phyloP scores from a whole-genome alignment of 2,113 vertebrate genomes.

The Pagrus major region DNA sequence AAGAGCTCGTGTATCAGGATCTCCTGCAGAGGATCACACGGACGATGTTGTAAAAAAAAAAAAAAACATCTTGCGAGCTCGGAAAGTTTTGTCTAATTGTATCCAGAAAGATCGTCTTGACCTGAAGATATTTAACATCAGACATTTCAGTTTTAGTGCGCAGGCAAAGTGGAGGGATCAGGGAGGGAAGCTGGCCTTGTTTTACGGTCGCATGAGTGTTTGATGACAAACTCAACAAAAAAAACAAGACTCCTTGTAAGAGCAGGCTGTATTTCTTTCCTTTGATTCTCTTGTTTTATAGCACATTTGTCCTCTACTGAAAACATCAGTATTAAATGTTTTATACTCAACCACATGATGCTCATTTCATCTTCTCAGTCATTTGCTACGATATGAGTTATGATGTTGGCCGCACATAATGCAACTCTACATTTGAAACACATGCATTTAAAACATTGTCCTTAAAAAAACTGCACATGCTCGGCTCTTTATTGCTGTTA shows the following conservation, averaged over 20 bases:
- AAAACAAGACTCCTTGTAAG: slow-evolving; percentile 30
- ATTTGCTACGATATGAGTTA: not conserved
- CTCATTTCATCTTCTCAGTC: not conserved
- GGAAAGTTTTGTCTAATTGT: slow-evolving; percentile 43
- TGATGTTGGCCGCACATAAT: not conserved
- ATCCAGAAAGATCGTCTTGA: slow-evolving; percentile 35
- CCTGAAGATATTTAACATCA: slow-evolving; percentile 10
- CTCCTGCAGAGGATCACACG: slow-evolving; percentile 45
- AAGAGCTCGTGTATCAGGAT: slow-evolving; percentile 44
- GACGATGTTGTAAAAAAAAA: slow-evolving; percentile 37
- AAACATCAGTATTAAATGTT: not conserved
- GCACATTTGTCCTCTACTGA: slow-evolving; percentile 3
- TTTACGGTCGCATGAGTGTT: slow-evolving; percentile 16
- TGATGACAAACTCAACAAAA: slow-evolving; percentile 27
- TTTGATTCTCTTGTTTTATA: not conserved
- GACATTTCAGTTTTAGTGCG: slow-evolving; percentile 3
- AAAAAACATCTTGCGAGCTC: no score
- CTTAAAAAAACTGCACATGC: not conserved
- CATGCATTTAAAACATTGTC: not conserved
- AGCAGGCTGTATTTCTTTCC: not conserved
- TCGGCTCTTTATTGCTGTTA: not conserved
- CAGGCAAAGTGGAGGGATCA: slow-evolving; percentile 1
- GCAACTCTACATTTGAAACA: not conserved
- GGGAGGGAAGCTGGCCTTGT: slow-evolving; percentile 15
- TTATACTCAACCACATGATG: not conserved